Percentiles rank a stretch among this genome's conserved stretches.
phyloP scores from a whole-genome alignment of 2,797 vertebrate genomes.

The Lophotriccus pileatus region DNA sequence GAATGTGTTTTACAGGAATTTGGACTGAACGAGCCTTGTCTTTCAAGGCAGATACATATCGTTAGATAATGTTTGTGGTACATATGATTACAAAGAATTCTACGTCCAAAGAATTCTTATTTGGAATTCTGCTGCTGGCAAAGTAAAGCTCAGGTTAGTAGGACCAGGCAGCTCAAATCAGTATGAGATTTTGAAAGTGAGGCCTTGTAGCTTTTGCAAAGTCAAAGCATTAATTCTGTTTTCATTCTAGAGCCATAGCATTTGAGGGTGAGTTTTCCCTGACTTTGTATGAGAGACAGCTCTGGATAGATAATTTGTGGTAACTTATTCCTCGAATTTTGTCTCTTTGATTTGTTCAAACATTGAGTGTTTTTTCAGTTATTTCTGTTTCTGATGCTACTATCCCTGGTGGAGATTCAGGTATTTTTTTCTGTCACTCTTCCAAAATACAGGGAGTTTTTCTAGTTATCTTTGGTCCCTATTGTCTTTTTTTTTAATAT shows the following conservation, averaged over 20 bases:
- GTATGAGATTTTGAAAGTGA: background rate
- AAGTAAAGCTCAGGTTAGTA: background rate
- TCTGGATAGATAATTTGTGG: background rate
- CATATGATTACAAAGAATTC: background rate
- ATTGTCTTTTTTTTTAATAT: background rate
- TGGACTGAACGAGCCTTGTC: background rate
- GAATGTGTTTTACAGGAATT: background rate
- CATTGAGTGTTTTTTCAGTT: background rate
- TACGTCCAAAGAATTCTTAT: background rate
- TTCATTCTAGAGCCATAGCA: background rate
- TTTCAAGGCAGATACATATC: background rate
- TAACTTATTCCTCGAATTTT: background rate
- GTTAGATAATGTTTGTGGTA: accelerated
- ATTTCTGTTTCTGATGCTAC: background rate
- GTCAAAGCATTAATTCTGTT: background rate
- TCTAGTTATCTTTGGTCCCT: background rate
- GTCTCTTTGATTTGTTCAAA: background rate
- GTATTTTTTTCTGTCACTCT: background rate
- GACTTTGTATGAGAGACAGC: background rate
- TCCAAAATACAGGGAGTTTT: background rate
- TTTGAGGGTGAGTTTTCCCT: background rate
- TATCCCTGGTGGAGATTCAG: background rate
- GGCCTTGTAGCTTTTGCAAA: background rate
- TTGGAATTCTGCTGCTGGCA: background rate
- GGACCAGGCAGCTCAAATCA: background rate